Conservation (phyloP, 2,113 vertebrate species). For the Chelonoidis abingdonii region DNA sequence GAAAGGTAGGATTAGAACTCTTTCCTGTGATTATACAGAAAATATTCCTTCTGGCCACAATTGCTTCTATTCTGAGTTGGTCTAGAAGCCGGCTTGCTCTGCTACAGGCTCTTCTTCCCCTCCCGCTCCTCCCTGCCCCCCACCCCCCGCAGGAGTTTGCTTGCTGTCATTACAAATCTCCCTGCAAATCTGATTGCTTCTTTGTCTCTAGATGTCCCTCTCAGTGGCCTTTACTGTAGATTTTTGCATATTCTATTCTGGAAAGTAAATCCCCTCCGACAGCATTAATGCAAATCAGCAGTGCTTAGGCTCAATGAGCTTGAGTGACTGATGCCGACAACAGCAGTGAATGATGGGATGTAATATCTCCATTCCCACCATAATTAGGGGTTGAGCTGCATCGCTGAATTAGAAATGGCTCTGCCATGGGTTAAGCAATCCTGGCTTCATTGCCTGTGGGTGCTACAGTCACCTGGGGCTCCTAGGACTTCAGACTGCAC, state of each 20-base stretch:
- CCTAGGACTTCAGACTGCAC: accelerated
- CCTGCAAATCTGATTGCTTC: not conserved
- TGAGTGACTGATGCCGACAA: not conserved
- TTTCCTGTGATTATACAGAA: not conserved
- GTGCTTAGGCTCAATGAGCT: not conserved
- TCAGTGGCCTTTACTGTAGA: not conserved
- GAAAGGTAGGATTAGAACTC: not conserved
- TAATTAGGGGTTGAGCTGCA: accelerated
- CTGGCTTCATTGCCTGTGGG: accelerated
- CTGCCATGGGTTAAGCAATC: accelerated
- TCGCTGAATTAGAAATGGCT: accelerated
- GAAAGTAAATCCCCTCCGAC: not conserved
- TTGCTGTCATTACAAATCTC: not conserved
- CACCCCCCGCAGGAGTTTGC: not conserved
- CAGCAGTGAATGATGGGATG: not conserved
- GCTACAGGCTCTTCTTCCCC: not conserved
- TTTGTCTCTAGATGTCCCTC: not conserved
- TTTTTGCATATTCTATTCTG: not conserved
- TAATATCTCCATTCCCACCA: not conserved
- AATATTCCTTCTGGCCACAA: not conserved
- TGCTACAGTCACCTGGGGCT: not conserved
- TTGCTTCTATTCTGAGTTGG: not conserved
- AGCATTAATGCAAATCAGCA: not conserved
- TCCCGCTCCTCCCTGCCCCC: not conserved
- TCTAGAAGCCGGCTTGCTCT: not conserved